Base-by-base conservation (phyloP, 2,113 vertebrate species). In the Lucifuga dentata region DNA sequence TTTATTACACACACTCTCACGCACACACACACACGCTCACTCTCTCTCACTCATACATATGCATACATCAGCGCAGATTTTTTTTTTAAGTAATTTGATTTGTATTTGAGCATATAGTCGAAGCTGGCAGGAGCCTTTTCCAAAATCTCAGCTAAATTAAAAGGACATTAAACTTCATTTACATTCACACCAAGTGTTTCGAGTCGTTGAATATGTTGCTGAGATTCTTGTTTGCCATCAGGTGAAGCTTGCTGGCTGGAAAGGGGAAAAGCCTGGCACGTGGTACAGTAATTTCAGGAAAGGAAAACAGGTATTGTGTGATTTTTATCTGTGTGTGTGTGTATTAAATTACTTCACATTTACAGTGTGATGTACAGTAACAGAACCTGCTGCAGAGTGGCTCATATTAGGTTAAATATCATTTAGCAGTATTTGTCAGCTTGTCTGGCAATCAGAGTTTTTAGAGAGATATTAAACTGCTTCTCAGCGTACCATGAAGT, bases 241-340 rank as follows among this genome's bases (percentile, higher is more conserved):
- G 97, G 97, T 95, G 86, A 98, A 96, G 91, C 90, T 99, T 89
- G 95, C 95, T 83, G 95, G 92, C 52, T 99, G 98, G 97, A 97
- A 95, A 93, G 98, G 95, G 91, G 98, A 99, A 43, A 91, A 90
- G 78, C 94, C 95, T 20, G 91, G 93, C 60, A 93, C 93, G 84
- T 99, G 97, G 97, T 99, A 95, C 94, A 98, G 98, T 91, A 91
- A 94, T 71, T 99, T 94, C 94, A 96, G 95, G 92, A 96, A 96
- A 71, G 97, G 97, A 65, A 94, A 94, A 73, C 87, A 96, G 98
- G 97, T 99, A 94, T 86, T 11, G 38, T 93, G 92, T 67, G 81
- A 24, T 59, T 4, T 8, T 53, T 20, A 29, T 67, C 11, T 36
- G 7, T 33, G 1, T 11, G 0, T 44, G 13, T 38, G 8, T 32